A percentile compares a stretch with the other conserved stretches of the same genome.
Evolutionary conservation across 1,140 invertebrate genomes (phyloP).

Genomic region (Drosophila sturtevanti): DNA sequence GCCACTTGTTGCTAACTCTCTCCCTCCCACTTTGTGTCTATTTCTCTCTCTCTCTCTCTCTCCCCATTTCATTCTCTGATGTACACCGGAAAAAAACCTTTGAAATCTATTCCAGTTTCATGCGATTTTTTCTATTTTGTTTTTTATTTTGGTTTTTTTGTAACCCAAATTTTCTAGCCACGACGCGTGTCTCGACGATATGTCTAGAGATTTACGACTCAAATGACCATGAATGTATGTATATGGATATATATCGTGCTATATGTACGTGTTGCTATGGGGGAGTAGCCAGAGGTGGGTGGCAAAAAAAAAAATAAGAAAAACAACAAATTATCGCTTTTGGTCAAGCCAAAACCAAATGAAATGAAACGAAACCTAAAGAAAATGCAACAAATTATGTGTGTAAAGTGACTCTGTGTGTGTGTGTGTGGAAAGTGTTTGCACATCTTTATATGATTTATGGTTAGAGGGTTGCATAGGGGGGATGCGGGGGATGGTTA

Average conservation of each 20-base stretch:
- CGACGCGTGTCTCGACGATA: constrained; percentile 46
- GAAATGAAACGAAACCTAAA: constrained; percentile 25
- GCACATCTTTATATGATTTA: constrained; percentile 13
- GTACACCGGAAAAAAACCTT: background rate
- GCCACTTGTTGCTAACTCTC: constrained; percentile 37
- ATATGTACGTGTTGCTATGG: constrained; percentile 17
- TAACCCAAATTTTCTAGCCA: constrained; percentile 47
- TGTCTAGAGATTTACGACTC: constrained; percentile 55
- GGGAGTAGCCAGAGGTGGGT: background rate
- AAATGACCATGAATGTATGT: constrained; percentile 61
- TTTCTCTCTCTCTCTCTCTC: constrained; percentile 1
- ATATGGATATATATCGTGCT: constrained; percentile 43
- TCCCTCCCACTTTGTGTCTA: no score
- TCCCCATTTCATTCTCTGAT: background rate
- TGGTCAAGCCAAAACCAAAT: constrained; percentile 43
- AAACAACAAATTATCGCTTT: constrained; percentile 34
- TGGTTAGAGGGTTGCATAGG: background rate
- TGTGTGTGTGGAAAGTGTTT: constrained; percentile 35
- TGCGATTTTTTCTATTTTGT: constrained; percentile 5
- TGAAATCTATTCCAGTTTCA: constrained; percentile 6
- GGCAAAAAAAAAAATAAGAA: background rate
- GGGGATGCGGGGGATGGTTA: background rate
- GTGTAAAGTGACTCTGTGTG: constrained; percentile 28
- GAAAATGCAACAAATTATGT: constrained; percentile 43
- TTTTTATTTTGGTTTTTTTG: constrained; percentile 22